Base-by-base conservation (phyloP, 2,797 vertebrate genomes). In the Vespertilio murinus region DNA sequence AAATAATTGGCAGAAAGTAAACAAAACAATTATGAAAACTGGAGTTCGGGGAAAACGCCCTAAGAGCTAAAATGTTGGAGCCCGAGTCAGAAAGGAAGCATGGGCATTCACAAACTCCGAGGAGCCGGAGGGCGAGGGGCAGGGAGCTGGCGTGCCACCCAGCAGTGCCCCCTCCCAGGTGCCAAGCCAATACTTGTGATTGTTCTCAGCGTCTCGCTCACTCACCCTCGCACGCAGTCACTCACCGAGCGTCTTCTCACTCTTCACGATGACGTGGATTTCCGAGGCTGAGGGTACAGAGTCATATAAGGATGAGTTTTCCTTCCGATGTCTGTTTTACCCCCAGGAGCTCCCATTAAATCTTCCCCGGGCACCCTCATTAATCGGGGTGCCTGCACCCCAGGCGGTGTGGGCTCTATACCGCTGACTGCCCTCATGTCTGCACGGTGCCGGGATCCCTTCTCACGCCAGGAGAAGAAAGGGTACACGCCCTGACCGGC, bases 401-500 rank as follows among this genome's bases (percentile, higher is more conserved):
- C 28, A 49, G 30, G 12, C 8, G 4, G 18, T 17, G 8, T 13
- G 47, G 42, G 59, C 49, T 49, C 6, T 22, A 93, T 77, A 22
- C 70, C 35, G 11, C 12, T 54, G 40, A 33, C 6, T 13, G 4
- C 22, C 33, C 5, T 17, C 25, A 17, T 12, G 8, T 38, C 74
- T 23, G 1, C 2, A 0, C 7, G 25, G 30, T 30, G 52, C 40
- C 14, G 45, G 35, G 28, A 22, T 5, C 42, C 28, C 42, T 65
- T 73, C 90, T 94, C n/a, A 42, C 49, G 40, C 47, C 35, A 54
- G 87, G 69, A 13, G 84, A 89, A 61, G n/a, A 80, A 95, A 93
- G 94, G 23, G 69, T 90, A 95, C 92, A 1, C 1, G 54, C 23
- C 59, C 28, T 6, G 6, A 28, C 59, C 5, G 1, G 13, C 5